Conservation (phyloP, 2,888 invertebrate species). For the Hymenopus coronatus region DNA sequence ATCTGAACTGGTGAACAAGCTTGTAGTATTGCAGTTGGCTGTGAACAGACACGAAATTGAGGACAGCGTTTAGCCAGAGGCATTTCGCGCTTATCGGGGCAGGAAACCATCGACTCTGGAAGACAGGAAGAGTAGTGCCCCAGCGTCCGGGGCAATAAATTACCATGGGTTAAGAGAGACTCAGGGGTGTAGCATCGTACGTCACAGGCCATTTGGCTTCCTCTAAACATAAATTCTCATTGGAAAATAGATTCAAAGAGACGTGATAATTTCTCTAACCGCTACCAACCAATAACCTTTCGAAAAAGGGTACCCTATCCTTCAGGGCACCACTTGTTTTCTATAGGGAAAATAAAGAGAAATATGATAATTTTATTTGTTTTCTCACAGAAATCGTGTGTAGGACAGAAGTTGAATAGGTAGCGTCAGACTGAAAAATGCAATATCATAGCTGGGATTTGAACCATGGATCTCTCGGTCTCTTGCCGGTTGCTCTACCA, state of each 20-base stretch:
- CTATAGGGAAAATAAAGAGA: too few relatives aligned
- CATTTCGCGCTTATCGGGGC: not conserved
- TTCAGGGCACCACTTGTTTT: too few relatives aligned
- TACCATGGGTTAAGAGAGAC: not conserved
- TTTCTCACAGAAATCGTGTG: too few relatives aligned
- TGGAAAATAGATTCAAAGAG: not conserved
- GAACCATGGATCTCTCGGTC: too few relatives aligned
- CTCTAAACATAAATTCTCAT: not conserved
- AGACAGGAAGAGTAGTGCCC: not conserved
- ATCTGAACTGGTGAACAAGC: too few relatives aligned
- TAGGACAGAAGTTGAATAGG: too few relatives aligned
- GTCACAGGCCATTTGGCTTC: not conserved
- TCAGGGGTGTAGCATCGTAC: not conserved
- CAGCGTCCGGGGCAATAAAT: not conserved
- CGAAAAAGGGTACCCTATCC: not conserved
- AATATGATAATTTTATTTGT: too few relatives aligned
- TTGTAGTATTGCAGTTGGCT: not conserved
- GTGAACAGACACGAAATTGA: not conserved
- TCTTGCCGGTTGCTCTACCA: too few relatives aligned
- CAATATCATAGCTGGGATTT: too few relatives aligned
- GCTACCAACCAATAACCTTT: not conserved
- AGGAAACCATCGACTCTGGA: not conserved
- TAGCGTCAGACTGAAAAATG: too few relatives aligned
- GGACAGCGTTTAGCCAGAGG: not conserved
- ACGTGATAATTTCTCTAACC: not conserved